phyloP scores from a whole-genome alignment of 2,113 vertebrate species.

The Aptenodytes forsteri region DNA sequence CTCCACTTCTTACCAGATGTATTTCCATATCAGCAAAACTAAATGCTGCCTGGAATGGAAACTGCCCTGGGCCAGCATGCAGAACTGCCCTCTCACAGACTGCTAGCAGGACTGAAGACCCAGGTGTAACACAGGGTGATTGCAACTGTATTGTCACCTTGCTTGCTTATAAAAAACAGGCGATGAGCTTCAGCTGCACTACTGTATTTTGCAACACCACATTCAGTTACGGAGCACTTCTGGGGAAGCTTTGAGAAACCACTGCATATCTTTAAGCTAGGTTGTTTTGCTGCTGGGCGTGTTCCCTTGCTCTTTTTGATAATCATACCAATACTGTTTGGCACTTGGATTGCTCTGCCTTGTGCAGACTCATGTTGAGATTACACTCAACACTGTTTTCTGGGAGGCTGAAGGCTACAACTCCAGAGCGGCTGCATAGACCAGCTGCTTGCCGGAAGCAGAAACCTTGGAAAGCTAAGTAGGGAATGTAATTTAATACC shows the following conservation, averaged over 20 bases:
- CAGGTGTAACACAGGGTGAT: accelerated
- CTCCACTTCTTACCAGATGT: not conserved
- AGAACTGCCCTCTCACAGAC: not conserved
- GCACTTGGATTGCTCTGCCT: not conserved
- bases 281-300: not conserved
- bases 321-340: not conserved
- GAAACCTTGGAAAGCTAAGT: not conserved
- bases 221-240: not conserved
- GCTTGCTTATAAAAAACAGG: not conserved
- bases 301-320: not conserved
- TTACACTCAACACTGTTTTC: not conserved
- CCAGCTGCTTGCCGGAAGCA: not conserved
- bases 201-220: not conserved
- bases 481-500: not conserved
- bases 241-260: not conserved
- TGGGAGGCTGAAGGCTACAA: not conserved
- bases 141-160: not conserved
- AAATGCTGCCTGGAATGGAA: not conserved
- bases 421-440: not conserved
- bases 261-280: not conserved
- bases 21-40: not conserved
- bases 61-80: accelerated
- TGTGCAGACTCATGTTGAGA: not conserved
- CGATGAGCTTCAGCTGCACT: not conserved
- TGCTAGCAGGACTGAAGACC: not conserved